Percentiles rank a stretch among this genome's conserved stretches.
These are phyloP conservation scores for Carollia perspicillata DNA, from an alignment of 2,113 vertebrate genomes.

Conservation along the genomic window DNA sequence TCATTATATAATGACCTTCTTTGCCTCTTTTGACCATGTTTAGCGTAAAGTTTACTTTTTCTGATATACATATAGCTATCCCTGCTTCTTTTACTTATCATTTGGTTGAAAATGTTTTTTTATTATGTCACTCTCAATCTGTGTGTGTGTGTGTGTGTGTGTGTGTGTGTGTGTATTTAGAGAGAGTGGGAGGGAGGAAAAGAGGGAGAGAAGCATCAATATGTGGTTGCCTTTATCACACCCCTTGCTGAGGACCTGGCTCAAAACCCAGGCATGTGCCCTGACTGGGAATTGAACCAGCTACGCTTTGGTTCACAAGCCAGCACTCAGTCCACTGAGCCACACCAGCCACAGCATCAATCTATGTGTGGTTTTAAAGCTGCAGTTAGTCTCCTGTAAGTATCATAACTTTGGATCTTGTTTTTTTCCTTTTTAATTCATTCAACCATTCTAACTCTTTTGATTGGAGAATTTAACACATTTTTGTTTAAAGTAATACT, in stretches of 20 bases:
- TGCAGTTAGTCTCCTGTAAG: not conserved
- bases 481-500: not conserved
- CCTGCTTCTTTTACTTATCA: not conserved
- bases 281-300: too few relatives aligned
- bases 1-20: not conserved
- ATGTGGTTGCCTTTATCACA: too few relatives aligned
- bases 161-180: too few relatives aligned
- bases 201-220: too few relatives aligned
- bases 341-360: too few relatives aligned
- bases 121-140: not conserved
- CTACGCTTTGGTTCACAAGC: too few relatives aligned
- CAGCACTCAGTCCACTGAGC: too few relatives aligned
- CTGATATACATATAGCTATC: not conserved
- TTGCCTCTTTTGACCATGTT: not conserved
- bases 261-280: too few relatives aligned
- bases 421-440: not conserved
- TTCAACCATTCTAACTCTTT: not conserved
- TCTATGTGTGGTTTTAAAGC: not conserved
- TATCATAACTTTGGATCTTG: not conserved
- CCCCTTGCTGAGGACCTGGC: too few relatives aligned
- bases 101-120: not conserved
- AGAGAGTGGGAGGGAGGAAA: too few relatives aligned
- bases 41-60: not conserved
- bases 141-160: not conserved
- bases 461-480: not conserved